A percentile compares a stretch with the other conserved stretches of the same genome.
Conservation (phyloP, 2,888 invertebrate genomes). For the Dorcus hopei region DNA sequence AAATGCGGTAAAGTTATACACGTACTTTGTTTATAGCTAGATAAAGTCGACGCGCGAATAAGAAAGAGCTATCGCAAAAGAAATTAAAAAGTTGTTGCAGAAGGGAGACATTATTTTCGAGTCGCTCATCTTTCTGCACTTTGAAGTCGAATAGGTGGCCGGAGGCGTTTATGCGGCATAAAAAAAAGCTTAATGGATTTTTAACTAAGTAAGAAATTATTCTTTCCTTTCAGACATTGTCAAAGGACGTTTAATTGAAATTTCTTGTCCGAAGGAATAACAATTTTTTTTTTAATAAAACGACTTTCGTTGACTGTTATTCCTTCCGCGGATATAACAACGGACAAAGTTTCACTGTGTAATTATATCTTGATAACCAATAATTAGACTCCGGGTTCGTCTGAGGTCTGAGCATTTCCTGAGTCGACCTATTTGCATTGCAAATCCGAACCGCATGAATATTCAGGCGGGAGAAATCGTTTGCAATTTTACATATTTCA, state of each 20-base stretch:
- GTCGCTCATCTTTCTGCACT: neutral
- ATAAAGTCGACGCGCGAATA: slow-evolving; percentile 31
- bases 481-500: slow-evolving; percentile 42
- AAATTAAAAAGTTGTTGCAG: slow-evolving; percentile 10
- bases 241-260: neutral
- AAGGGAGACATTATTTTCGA: slow-evolving; percentile 10
- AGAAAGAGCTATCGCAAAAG: slow-evolving; percentile 17
- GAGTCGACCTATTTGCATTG: slow-evolving; percentile 37
- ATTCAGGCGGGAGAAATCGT: slow-evolving; percentile 39
- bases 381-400: slow-evolving; percentile 34
- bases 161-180: slow-evolving; percentile 4
- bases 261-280: neutral
- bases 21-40: slow-evolving; percentile 32
- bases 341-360: slow-evolving; percentile 4
- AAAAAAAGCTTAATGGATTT: slow-evolving; percentile 13
- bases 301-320: neutral
- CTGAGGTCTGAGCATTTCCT: slow-evolving; percentile 31
- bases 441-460: slow-evolving; percentile 38
- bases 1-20: no score
- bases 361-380: slow-evolving; percentile 43
- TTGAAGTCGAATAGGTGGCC: slow-evolving; percentile 18
- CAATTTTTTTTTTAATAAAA: neutral
- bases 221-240: neutral
- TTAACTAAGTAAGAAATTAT: slow-evolving; percentile 6
- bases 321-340: neutral